Conservation (phyloP, 2,797 vertebrate species). For the Urocyon cinereoargenteus region DNA sequence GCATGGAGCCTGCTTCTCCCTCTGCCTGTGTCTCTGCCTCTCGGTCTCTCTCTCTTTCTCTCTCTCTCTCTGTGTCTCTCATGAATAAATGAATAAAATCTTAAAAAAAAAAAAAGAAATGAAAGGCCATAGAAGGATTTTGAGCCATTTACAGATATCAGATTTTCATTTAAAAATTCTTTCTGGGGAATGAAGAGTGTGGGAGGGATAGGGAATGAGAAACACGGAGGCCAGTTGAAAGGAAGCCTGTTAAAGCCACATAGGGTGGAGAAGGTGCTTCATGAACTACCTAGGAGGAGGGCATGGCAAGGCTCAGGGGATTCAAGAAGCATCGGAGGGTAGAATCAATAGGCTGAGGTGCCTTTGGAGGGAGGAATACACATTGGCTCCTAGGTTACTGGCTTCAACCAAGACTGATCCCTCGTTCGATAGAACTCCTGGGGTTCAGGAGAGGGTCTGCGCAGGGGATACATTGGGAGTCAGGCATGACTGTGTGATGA, state of each 20-base stretch:
- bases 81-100: too few species aligned
- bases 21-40: too few species aligned
- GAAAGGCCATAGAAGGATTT: neutral
- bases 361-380: neutral
- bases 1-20: too few species aligned
- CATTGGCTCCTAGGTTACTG: neutral
- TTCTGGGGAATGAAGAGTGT: neutral
- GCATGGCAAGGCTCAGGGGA: neutral
- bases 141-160: neutral
- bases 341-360: neutral
- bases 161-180: neutral
- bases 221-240: neutral
- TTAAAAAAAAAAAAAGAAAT: too few species aligned
- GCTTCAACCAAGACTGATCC: neutral
- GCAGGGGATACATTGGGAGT: neutral
- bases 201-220: neutral
- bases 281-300: too few species aligned
- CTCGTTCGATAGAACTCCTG: neutral
- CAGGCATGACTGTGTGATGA: rapidly evolving
- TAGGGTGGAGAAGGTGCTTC: too few species aligned
- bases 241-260: neutral
- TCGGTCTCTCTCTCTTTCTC: too few species aligned
- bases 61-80: too few species aligned
- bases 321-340: neutral
- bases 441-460: neutral